These are phyloP conservation scores for Neogale vison DNA, from an alignment of 2,113 vertebrate genomes.

Conservation along the genomic window DNA sequence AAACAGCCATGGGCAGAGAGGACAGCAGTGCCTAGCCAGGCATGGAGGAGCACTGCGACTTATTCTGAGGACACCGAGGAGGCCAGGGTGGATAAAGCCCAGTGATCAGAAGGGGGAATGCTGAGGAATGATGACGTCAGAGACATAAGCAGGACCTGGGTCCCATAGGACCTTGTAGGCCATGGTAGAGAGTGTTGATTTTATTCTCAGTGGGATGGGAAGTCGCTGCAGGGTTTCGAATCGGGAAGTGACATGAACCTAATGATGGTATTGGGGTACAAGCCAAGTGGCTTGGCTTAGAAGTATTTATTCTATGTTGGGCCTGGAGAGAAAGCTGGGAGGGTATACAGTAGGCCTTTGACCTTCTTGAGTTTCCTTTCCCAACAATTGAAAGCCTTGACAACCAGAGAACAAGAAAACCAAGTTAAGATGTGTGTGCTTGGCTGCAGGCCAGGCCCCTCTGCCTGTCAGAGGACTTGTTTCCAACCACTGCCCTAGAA, in stretches of 20 bases:
- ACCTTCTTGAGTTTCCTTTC: neutral
- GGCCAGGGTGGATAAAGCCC: neutral
- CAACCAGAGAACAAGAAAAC: neutral
- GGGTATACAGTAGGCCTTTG: neutral
- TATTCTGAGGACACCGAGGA: neutral
- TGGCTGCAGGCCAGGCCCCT: neutral
- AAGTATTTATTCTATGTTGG: neutral
- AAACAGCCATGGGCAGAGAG: neutral
- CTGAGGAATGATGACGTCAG: neutral
- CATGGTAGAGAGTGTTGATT: neutral
- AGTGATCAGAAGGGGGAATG: neutral
- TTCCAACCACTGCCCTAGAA: neutral
- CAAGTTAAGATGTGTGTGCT: neutral
- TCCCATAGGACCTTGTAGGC: neutral
- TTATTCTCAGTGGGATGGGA: neutral
- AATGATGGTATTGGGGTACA: neutral
- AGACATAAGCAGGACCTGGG: neutral
- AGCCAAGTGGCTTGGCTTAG: neutral
- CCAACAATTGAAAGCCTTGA: neutral
- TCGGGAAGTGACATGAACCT: neutral
- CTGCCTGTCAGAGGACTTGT: neutral
- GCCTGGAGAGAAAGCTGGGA: neutral
- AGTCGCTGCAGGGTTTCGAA: neutral
- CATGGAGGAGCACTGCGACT: fast-evolving
- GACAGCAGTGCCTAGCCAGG: neutral